Evolutionary conservation across 2,797 vertebrate genomes (phyloP), one percentile per base, ranked within the genome.

Genomic region (Yasuhikotakia modesta): DNA sequence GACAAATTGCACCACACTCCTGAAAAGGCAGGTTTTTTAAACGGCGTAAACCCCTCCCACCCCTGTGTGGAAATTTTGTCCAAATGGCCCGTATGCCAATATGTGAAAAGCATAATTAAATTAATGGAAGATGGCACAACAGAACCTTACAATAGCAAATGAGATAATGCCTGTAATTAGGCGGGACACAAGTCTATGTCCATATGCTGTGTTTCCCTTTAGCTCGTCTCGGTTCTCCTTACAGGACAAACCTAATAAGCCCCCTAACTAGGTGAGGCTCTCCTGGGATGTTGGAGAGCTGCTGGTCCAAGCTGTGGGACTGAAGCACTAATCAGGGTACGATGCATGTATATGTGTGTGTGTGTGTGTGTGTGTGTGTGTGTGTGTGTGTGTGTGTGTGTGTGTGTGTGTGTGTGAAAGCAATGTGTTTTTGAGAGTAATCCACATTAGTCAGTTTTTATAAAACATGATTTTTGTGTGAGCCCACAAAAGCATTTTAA

Each of bases 61-160:
- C 92, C 39, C 90, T 89, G 88, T 91, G 92, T 92, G 90, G 91
- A 91, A 94, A 95, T 90, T 93, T 91, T 93, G 89, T 81, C 92
- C 93, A 95, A 95, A 95, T 92, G 91, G 94, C 93, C 91, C 94
- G 93, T 94, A 65, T 78, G 94, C 93, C 94, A 95, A 95, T 95
- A 96, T 94, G 93, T 91, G 92, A 95, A 96, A 95, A 95, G 93
- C 94, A 94, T 96, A 96, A 98, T 98, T 96, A 96, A 98, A 98
- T 97, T 96, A 97, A 96, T 95, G 94, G 94, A 95, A 96, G 95
- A 97, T 93, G 93, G 93, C 92, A 94, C 94, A 95, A 95, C 91
- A 94, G 95, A 94, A 91, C 90, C 92, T 93, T 94, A 95, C 94
- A 94, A 96, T 93, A 90, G 95, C 87, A 94, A 95, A 95, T 94